Conservation (phyloP, 2,797 vertebrate genomes). For the Fratercula arctica region DNA sequence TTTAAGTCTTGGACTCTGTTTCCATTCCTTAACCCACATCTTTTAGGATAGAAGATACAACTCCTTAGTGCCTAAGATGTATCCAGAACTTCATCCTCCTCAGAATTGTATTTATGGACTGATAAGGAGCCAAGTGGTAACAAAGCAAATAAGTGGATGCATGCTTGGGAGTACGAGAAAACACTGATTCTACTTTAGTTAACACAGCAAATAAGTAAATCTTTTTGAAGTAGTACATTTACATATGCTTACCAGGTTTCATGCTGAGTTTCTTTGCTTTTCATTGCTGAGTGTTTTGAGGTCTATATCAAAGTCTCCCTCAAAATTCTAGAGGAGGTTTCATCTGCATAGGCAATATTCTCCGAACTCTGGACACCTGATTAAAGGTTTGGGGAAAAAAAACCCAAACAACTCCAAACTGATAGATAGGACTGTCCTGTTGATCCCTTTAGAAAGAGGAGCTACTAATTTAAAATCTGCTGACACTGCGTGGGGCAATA, state of each 20-base stretch:
- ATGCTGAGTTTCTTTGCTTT: not conserved
- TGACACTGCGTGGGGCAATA: not conserved
- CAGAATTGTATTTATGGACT: not conserved
- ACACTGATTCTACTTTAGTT: not conserved
- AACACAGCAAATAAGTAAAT: not conserved
- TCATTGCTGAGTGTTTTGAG: not conserved
- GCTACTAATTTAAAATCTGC: not conserved
- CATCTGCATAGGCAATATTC: not conserved
- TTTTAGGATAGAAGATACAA: not conserved
- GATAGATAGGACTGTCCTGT: not conserved
- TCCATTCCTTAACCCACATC: not conserved
- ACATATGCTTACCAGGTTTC: not conserved
- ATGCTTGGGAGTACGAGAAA: not conserved
- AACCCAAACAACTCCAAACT: too few relatives aligned
- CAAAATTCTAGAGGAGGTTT: not conserved
- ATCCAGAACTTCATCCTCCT: not conserved
- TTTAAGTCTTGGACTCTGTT: not conserved
- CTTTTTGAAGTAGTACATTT: not conserved
- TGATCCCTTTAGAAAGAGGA: not conserved
- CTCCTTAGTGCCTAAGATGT: not conserved
- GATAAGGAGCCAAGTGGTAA: not conserved
- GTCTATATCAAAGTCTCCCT: not conserved
- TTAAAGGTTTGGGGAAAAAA: not conserved
- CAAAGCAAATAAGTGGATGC: not conserved
- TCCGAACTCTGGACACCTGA: not conserved